These are phyloP conservation scores for Phallusia fumigata DNA, from an alignment of 23 tunicate genomes.

Conservation along the genomic window DNA sequence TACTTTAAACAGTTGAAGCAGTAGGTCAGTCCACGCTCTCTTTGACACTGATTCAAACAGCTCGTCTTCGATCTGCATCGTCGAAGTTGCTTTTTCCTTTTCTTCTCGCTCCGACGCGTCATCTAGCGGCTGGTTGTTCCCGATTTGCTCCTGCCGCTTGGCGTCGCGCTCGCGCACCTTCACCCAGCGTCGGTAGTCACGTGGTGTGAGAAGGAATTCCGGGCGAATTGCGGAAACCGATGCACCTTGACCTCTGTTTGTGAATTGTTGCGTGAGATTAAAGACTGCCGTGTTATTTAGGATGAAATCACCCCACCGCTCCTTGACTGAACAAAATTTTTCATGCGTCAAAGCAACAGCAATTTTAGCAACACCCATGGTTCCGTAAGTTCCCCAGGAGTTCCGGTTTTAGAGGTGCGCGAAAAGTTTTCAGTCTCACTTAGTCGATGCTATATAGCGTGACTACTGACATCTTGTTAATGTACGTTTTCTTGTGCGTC, in stretches of 20 bases:
- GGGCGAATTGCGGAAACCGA: slow-evolving; percentile 92
- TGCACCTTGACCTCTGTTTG: slow-evolving; percentile 82
- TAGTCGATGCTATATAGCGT: no score
- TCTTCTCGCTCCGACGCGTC: slow-evolving; percentile 12
- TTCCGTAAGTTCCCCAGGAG: no score
- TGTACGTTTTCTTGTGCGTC: no score
- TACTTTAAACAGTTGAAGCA: slow-evolving; percentile 84
- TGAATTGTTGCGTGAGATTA: neutral
- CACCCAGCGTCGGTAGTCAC: slow-evolving; percentile 87
- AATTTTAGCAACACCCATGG: no score
- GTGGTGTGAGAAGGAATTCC: slow-evolving; percentile 79
- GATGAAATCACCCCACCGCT: no score
- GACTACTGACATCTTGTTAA: no score
- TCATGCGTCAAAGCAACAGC: no score
- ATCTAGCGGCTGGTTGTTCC: neutral
- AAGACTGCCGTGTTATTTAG: no score
- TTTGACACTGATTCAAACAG: slow-evolving; percentile 86
- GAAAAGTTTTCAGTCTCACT: no score
- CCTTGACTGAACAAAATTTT: no score
- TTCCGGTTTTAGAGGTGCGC: no score
- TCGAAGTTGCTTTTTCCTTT: slow-evolving; percentile 15
- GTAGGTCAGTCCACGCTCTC: slow-evolving; percentile 90
- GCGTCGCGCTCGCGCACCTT: slow-evolving; percentile 59
- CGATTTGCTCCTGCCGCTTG: slow-evolving; percentile 21
- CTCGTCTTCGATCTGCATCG: slow-evolving; percentile 74